Conservation (phyloP, 30 jellyfish, hydroid and myxozoan species). For the Cassiopea andromeda region DNA sequence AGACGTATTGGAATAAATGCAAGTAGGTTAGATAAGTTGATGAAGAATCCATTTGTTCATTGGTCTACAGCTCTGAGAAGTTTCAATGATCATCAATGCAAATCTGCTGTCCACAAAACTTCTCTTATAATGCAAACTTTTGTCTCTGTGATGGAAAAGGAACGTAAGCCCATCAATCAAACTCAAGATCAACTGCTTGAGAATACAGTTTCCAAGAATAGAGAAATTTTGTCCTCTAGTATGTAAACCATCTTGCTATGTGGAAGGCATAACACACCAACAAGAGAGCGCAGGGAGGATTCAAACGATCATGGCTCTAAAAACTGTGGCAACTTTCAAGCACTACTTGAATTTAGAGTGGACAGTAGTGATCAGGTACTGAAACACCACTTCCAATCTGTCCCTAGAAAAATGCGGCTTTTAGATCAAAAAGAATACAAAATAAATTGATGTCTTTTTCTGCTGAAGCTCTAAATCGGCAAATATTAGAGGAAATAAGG, state of each 20-base stretch:
- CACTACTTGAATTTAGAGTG: slow-evolving; percentile 18
- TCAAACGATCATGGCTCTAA: neutral
- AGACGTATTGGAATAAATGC: slow-evolving; percentile 37
- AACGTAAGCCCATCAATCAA: neutral
- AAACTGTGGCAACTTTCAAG: slow-evolving; percentile 22
- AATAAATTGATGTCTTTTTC: neutral
- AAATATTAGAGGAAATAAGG: neutral
- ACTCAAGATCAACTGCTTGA: neutral
- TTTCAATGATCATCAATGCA: neutral
- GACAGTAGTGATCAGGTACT: slow-evolving; percentile 13
- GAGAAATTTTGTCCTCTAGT: neutral
- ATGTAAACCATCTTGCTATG: neutral
- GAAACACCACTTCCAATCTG: neutral
- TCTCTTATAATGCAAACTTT: slow-evolving; percentile 36
- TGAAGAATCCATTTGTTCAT: slow-evolving; percentile 20
- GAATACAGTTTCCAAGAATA: neutral
- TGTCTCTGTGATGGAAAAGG: slow-evolving; percentile 7
- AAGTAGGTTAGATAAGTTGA: slow-evolving; percentile 19
- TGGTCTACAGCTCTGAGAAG: slow-evolving; percentile 26
- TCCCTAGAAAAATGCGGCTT: slow-evolving; percentile 17
- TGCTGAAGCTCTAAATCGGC: neutral
- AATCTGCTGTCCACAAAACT: slow-evolving; percentile 25
- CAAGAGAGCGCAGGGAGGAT: slow-evolving; percentile 28
- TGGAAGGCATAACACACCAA: slow-evolving; percentile 1
- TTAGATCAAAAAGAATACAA: neutral